Base-by-base conservation (phyloP, 35 echinoderm and acorn worm genomes). In the Strongylocentrotus purpuratus region DNA sequence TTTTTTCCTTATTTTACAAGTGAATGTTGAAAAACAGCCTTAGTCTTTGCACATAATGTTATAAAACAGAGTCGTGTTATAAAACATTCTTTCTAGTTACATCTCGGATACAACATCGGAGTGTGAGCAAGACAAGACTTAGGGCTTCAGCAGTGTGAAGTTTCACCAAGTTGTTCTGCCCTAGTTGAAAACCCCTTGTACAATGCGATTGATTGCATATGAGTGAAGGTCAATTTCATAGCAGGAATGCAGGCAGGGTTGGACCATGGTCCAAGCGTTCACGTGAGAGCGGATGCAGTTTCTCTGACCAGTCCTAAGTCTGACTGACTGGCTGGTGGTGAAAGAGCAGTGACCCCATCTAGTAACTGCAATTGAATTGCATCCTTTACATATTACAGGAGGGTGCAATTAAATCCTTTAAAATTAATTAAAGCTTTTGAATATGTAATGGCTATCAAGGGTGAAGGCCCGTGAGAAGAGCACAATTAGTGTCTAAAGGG, bases 331-430 rank as follows among this genome's bases (percentile, higher is more conserved):
- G 35, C 35, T 41, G 35, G 52, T 59, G n/a, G 0, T 89, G 87
- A 89, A 89, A 89, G 87, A 89, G 87, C 87, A 89, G 87, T 33
- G 33, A 89, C 87, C 87, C 87, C 22, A 13, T 86, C 85, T 86
- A 33, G 13, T 33, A 86, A 86, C 85, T 86, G 13, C n/a, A 86
- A 22, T 22, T 33, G 50, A 1, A 86, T 22, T 33, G 85, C 33
- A 86, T 86, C 10, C 4, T 33, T 86, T 18, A n/a, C n/a, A n/a
- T n/a, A n/a, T n/a, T n/a, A 17, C 70, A 85, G 70, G 70, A 17
- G 15, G 70, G 1, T 85, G 15, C 15, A 85, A 31, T 41, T 41
- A 41, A 41, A 41, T 41, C 35, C 35, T 41, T 41, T 41, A 41
- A 41, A 41, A 41, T 0, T 41, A 0, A 41, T 41, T 3, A 41